Evolutionary conservation across 2,888 invertebrate genomes (phyloP).

Genomic region (Nemurella pictetii): DNA sequence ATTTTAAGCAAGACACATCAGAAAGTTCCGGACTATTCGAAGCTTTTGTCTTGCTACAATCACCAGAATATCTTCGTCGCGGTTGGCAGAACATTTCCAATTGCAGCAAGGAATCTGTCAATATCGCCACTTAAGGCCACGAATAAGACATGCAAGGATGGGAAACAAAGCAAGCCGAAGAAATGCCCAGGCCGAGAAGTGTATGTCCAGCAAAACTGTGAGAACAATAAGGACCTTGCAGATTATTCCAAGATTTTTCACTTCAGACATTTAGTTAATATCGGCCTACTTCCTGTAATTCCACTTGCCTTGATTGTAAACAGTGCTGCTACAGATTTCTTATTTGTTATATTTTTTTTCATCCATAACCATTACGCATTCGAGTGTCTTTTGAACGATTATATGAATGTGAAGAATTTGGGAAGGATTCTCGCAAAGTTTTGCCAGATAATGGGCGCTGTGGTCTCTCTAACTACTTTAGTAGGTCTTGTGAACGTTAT

Average conservation of each 20-base stretch:
- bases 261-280: not conserved
- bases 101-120: not conserved
- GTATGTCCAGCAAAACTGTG: not conserved
- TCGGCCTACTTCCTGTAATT: not conserved
- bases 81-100: not conserved
- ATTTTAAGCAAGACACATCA: not conserved
- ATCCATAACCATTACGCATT: not conserved
- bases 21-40: not conserved
- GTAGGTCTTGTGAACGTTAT: not conserved
- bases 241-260: constrained; percentile 5
- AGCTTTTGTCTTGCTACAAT: not conserved
- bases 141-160: not conserved
- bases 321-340: not conserved
- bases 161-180: not conserved
- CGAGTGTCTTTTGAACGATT: not conserved
- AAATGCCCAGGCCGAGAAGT: not conserved
- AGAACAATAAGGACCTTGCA: not conserved
- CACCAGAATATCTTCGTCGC: not conserved
- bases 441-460: not conserved
- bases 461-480: not conserved
- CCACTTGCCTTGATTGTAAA: not conserved
- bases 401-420: not conserved
- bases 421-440: not conserved
- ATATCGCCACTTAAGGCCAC: not conserved
- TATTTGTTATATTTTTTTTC: not conserved